Conservation (phyloP, 2,888 invertebrate species). For the Drosophila gaucha region DNA sequence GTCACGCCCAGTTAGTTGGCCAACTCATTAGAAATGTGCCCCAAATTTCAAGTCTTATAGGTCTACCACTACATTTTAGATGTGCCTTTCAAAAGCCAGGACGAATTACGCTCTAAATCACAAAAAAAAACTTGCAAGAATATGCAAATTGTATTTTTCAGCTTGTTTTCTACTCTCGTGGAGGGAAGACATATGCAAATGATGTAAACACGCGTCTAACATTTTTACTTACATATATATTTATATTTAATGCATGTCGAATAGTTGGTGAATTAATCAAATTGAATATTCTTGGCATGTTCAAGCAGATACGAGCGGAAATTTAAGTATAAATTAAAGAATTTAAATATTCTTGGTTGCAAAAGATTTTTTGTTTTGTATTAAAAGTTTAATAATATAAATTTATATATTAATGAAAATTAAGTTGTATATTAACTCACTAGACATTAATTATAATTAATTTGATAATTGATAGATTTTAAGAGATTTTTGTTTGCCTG, state of each 20-base stretch:
- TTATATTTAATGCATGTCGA: background rate
- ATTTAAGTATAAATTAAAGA: background rate
- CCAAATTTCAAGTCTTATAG: background rate
- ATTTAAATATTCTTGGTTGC: no score
- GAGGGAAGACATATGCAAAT: constrained; percentile 23
- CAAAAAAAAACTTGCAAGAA: background rate
- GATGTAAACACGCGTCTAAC: background rate
- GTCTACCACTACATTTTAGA: constrained; percentile 3
- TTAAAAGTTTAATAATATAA: no score
- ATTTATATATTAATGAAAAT: no score
- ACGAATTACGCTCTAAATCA: constrained; percentile 10
- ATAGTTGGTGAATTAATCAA: constrained; percentile 6
- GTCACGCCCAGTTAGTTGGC: constrained; percentile 15
- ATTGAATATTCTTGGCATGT: constrained; percentile 11
- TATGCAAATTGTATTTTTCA: constrained; percentile 39
- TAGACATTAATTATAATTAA: no score
- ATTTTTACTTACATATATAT: background rate
- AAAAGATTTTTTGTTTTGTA: no score
- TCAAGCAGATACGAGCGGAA: background rate
- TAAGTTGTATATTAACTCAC: no score
- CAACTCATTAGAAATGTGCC: constrained; percentile 23
- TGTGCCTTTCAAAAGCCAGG: no score
- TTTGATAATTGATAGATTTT: no score
- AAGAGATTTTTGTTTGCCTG: no score
- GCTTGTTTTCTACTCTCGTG: constrained; percentile 4